Evolutionary conservation across 2,113 vertebrate species (phyloP).

Genomic region (Falco punctatus): DNA sequence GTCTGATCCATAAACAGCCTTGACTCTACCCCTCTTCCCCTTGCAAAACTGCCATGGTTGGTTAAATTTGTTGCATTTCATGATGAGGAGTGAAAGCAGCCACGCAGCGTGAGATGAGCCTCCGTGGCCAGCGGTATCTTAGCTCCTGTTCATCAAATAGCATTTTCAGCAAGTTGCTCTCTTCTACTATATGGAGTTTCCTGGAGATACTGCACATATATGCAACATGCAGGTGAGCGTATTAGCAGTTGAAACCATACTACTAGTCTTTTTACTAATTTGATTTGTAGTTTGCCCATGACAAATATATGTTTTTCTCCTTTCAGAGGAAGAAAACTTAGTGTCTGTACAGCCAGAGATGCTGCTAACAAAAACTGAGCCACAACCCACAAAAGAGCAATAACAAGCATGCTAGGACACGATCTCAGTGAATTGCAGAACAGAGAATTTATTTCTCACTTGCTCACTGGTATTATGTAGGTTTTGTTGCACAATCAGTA

Average conservation of each 20-base stretch:
- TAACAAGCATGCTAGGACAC: fast-evolving
- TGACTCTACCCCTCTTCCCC: neutral
- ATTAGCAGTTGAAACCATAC: neutral
- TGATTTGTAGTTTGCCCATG: neutral
- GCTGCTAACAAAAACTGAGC: neutral
- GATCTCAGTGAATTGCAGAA: neutral
- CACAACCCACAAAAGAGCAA: neutral
- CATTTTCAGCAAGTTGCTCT: neutral
- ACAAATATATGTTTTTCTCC: neutral
- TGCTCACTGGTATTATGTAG: neutral
- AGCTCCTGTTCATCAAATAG: neutral
- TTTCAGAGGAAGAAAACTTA: neutral
- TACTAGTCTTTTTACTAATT: neutral
- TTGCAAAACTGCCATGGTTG: neutral
- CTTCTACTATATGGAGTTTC: neutral
- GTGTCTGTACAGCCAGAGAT: neutral
- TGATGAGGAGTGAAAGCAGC: neutral
- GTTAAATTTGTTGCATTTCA: neutral
- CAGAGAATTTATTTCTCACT: neutral
- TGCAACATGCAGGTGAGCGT: neutral
- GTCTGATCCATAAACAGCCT: neutral
- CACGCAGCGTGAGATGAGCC: neutral
- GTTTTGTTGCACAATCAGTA: neutral
- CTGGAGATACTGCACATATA: neutral
- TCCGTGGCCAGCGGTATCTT: neutral